Evolutionary conservation across 2,113 vertebrate species (phyloP).

Genomic region (Phaethon lepturus): DNA sequence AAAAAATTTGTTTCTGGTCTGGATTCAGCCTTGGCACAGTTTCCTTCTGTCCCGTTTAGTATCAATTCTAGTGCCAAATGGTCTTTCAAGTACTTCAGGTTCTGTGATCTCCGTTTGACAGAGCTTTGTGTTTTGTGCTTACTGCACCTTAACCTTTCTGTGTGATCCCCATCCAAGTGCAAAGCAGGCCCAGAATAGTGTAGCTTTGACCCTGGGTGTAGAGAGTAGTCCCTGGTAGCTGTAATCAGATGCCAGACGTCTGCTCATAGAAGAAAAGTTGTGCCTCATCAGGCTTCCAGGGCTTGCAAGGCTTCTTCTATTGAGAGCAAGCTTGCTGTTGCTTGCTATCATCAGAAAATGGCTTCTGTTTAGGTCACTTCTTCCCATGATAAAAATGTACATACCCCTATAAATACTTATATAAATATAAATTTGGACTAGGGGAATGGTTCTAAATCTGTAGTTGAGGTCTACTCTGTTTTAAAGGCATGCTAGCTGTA

Average conservation of each 20-base stretch:
- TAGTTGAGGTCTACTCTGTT: neutral
- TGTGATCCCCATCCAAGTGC: neutral
- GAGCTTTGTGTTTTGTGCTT: neutral
- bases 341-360: rapidly evolving
- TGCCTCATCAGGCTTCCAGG: neutral
- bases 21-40: neutral
- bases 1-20: neutral
- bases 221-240: neutral
- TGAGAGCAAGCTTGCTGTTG: neutral
- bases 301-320: neutral
- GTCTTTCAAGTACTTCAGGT: neutral
- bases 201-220: neutral
- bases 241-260: neutral
- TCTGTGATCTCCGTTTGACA: neutral
- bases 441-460: neutral
- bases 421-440: neutral
- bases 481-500: neutral
- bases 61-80: neutral
- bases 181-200: neutral
- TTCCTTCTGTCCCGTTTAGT: neutral
- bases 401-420: neutral
- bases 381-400: neutral
- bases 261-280: neutral
- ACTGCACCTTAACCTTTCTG: neutral
- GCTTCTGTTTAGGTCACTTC: neutral